Evolutionary conservation across 2,113 vertebrate species (phyloP).

Genomic region (Tichodroma muraria): DNA sequence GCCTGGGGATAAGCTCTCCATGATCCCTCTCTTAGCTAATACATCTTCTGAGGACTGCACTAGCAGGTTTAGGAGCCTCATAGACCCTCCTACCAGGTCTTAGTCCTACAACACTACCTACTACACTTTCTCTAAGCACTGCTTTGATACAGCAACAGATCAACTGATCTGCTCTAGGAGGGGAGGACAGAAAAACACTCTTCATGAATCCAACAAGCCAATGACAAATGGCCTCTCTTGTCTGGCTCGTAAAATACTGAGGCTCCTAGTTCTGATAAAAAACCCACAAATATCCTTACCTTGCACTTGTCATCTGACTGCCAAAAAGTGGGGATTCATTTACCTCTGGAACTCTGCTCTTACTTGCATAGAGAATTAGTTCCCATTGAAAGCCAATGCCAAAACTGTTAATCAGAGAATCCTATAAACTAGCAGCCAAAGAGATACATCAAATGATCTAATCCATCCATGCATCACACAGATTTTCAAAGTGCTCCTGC

Average conservation of each 20-base stretch:
- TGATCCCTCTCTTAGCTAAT: neutral
- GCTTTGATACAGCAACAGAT: neutral
- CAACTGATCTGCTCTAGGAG: neutral
- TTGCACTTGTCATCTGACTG: neutral
- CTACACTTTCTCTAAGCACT: neutral
- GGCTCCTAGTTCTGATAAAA: neutral
- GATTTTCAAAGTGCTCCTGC: neutral
- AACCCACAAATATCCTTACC: neutral
- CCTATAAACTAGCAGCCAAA: neutral
- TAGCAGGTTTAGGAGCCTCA: neutral
- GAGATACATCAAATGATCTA: neutral
- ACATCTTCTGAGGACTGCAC: neutral
- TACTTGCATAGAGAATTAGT: neutral
- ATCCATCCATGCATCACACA: neutral
- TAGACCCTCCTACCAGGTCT: neutral
- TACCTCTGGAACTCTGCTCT: neutral
- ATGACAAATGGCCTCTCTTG: neutral
- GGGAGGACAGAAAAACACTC: neutral
- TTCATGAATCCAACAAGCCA: neutral
- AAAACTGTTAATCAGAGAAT: neutral
- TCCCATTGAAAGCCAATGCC: neutral
- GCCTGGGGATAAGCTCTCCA: neutral
- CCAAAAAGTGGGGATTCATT: neutral
- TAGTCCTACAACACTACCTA: neutral
- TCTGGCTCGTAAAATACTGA: neutral